Conservation (phyloP, 2,888 invertebrate genomes). For the Melieria picta region DNA sequence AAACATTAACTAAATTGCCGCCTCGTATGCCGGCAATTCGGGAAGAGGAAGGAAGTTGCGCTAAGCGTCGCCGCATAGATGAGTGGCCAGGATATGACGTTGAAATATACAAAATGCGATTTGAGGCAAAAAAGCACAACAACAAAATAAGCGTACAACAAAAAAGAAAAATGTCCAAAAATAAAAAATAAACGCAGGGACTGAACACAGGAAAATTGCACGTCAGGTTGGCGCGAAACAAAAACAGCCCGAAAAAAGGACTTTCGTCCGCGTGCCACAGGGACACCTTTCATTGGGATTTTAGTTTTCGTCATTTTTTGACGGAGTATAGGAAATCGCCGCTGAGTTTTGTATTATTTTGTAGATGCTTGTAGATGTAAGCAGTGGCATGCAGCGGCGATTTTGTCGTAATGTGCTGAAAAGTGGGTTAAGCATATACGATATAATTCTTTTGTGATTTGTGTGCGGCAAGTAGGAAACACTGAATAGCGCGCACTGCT, state of each 20-base stretch:
- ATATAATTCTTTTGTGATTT: background rate
- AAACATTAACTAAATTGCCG: conserved; percentile 59
- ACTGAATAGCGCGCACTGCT: no score
- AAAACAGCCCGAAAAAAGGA: no score
- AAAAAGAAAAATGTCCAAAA: no score
- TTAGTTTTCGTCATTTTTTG: no score
- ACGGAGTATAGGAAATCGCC: no score
- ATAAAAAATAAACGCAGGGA: no score
- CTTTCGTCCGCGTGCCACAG: no score
- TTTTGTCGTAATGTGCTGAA: conserved; percentile 16
- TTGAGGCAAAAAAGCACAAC: background rate
- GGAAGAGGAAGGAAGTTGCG: conserved; percentile 32
- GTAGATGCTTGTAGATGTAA: conserved; percentile 14
- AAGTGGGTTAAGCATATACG: conserved; percentile 27
- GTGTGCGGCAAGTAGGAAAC: no score
- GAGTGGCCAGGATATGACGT: conserved; percentile 35
- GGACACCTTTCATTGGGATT: no score
- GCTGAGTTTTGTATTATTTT: conserved; percentile 16
- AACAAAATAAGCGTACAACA: no score
- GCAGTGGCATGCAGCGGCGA: conserved; percentile 25
- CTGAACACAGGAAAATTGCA: no score
- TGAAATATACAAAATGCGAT: conserved; percentile 11
- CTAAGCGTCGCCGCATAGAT: conserved; percentile 24
- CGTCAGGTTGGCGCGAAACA: no score
- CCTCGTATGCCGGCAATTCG: conserved; percentile 38